Percentiles rank a stretch among this genome's conserved stretches.
Evolutionary conservation across 2,888 invertebrate genomes (phyloP).

Genomic region (Trissonchulus sp.): DNA sequence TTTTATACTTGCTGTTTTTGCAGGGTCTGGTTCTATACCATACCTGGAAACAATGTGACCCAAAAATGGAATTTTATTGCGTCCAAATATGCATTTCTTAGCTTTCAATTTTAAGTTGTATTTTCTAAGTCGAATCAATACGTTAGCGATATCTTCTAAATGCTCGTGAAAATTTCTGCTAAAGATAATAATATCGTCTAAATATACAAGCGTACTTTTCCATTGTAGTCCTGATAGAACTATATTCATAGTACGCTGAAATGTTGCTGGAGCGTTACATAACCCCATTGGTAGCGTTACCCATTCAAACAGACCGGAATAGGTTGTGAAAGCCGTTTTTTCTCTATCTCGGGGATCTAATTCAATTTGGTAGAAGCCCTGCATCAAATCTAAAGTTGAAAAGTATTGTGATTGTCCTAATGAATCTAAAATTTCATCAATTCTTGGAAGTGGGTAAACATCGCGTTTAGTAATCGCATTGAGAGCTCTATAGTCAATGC

Average conservation of each 20-base stretch:
- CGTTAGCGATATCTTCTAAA: not conserved
- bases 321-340: slow-evolving; percentile 31
- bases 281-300: slow-evolving; percentile 33
- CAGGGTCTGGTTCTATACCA: not conserved
- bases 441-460: slow-evolving; percentile 32
- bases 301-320: not conserved
- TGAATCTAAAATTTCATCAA: slow-evolving; percentile 30
- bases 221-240: not conserved
- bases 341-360: slow-evolving; percentile 27
- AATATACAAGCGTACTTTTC: not conserved
- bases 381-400: not conserved
- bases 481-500: slow-evolving; percentile 39
- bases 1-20: not conserved
- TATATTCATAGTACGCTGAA: not conserved
- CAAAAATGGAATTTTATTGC: not conserved
- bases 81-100: not conserved
- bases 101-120: not conserved
- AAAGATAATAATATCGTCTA: not conserved
- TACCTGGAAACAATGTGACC: not conserved
- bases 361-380: not conserved
- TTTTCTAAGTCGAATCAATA: not conserved
- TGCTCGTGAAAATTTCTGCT: not conserved
- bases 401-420: not conserved
- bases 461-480: slow-evolving; percentile 35
- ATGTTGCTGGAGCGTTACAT: slow-evolving; percentile 33